Evolutionary conservation across 2,113 vertebrate genomes (phyloP), one percentile per base, ranked within the genome.

Genomic region (Cyanistes caeruleus): DNA sequence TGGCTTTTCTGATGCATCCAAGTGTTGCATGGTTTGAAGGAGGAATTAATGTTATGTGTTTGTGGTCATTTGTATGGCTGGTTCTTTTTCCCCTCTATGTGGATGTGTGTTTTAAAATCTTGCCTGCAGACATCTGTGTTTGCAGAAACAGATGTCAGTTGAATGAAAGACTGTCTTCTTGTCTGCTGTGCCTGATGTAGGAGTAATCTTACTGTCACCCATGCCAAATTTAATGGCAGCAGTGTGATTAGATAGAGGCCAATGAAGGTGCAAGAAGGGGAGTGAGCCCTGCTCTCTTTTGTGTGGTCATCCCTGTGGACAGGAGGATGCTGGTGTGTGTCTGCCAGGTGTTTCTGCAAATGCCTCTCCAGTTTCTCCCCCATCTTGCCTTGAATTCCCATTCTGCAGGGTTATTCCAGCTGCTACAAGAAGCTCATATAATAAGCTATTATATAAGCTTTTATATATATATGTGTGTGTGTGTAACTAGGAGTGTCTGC

Each of bases 71-170:
- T 31, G 15, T 25, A 5, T 59, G 31, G 17, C 21, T 82, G 28
- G 4, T 0, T 33, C 74, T 62, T 55, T 68, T n/a, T 5, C 8
- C 31, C 22, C 10, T 10, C 1, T 22, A 13, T 5, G 4, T 46
- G n/a, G 41, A 18, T 86, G 33, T 39, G 23, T 64, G 41, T 64
- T 39, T 86, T 56, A 72, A 58, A 63, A 53, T 49, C 67, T 31
- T 46, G 80, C 55, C 52, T 37, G 43, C 49, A 22, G 46, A 58
- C 28, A 30, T 21, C 73, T 65, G 77, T 24, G 6, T 70, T 74
- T 67, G 56, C 25, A 65, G 80, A 62, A 86, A 49, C 41, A 65
- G 33, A 52, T 91, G 60, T 81, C 48, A 30, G 52, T 53, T 64
- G 44, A 56, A 72, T 76, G 51, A 69, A 80, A 64, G 75, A 46